A percentile compares a stretch with the other conserved stretches of the same genome.
These are phyloP conservation scores for Stigmatopora argus DNA, from an alignment of 2,113 vertebrate genomes.

Conservation along the genomic window DNA sequence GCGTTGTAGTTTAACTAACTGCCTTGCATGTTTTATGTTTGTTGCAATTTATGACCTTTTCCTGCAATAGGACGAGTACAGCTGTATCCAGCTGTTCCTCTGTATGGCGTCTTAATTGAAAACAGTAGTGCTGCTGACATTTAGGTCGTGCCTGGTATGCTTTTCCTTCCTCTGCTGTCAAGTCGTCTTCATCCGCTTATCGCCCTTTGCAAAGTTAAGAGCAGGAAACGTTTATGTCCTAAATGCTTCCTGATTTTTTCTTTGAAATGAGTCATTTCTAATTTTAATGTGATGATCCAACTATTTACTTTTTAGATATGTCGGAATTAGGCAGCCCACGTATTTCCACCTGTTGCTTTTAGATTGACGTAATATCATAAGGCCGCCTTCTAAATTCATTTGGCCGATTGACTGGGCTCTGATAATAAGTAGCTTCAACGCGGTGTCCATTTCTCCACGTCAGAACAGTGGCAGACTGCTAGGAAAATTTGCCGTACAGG, in stretches of 20 bases:
- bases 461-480: conserved; percentile 19
- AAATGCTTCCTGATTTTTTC: neutral
- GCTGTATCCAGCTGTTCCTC: conserved; percentile 50
- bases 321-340: neutral
- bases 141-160: conserved; percentile 27
- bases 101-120: conserved; percentile 43
- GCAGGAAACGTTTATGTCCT: conserved; percentile 5
- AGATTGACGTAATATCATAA: neutral
- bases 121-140: conserved; percentile 48
- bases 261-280: neutral
- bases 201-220: conserved; percentile 13
- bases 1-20: too few relatives aligned
- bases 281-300: neutral
- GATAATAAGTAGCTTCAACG: conserved; percentile 7
- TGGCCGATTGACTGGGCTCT: too few relatives aligned
- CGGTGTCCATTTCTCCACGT: conserved; percentile 14
- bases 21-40: neutral
- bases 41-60: conserved; percentile 8
- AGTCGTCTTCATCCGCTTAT: conserved; percentile 9
- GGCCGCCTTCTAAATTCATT: too few relatives aligned
- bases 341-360: neutral
- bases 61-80: neutral
- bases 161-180: conserved; percentile 44
- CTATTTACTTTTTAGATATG: neutral
- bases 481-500: neutral